Base-by-base conservation (phyloP, 2,888 invertebrate species). In the Luperina testacea region DNA sequence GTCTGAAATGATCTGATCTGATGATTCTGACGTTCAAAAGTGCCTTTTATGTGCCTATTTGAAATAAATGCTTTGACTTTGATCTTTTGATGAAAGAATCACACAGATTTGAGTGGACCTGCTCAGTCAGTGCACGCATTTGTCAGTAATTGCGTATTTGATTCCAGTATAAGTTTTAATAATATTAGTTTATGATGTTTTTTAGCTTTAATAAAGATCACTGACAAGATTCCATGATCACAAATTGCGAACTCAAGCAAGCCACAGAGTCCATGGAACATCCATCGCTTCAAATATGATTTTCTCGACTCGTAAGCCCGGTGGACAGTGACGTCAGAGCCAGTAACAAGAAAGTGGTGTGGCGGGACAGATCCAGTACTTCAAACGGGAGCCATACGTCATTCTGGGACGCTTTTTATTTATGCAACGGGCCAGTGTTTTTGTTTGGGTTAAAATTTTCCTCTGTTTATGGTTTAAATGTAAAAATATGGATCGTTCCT, bases 311-410 rank as follows among this genome's bases (percentile, higher is more conserved):
- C 72, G 65, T 75, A 64, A 77, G 53, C 68, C 32, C 8, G 2
- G 53, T 20, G 38, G 70, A 51, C 24, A 15, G 69, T 82, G 75
- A 82, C 81, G 89, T 89, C 82, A 87, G n/a, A 71, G 38, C 11
- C 59, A 53, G 61, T 83, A 83, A 85, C n/a, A 82, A 80, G 80
- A 86, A 83, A 87, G 83, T 72, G 80, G 32, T 57, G 69, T n/a
- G 76, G 24, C 42, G 64, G 75, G 77, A 61, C 61, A 53, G 78
- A 64, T 71, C 51, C 65, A 9, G 51, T 72, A 76, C 78, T 75
- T 83, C 77, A 79, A 75, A 88, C 75, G 70, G 63, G 74, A 80
- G 75, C 13, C 80, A 77, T 67, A 76, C 77, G 78, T 87, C 82
- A 84, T 71, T 53, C 78, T 51, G 75, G 57, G 51, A 74, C 48